phyloP scores from a whole-genome alignment of 2,113 vertebrate genomes.

The Oryzias woworae region DNA sequence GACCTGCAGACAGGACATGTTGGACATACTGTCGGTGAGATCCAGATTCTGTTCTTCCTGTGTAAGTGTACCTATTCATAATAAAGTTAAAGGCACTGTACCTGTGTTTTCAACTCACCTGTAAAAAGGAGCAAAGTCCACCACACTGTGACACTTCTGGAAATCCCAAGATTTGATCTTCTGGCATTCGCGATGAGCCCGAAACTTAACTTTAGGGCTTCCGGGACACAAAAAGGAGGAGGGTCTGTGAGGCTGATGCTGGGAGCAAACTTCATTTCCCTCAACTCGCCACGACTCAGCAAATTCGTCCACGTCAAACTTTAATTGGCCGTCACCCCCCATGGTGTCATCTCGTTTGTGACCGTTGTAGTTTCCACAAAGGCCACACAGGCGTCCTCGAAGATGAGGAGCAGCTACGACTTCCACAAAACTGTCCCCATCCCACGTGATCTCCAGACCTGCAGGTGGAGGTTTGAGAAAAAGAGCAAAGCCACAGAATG shows the following conservation, averaged over 20 bases:
- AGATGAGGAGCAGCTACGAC: slow-evolving; percentile 92
- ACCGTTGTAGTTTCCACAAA: slow-evolving; percentile 98
- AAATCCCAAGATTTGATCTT: slow-evolving; percentile 96
- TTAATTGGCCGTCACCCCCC: slow-evolving; percentile 91
- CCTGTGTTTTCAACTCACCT: slow-evolving; percentile 71
- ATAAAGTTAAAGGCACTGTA: neutral
- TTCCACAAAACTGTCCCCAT: slow-evolving; percentile 98
- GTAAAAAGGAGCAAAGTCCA: slow-evolving; percentile 91
- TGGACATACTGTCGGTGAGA: neutral
- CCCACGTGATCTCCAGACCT: slow-evolving; percentile 98
- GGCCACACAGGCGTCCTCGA: slow-evolving; percentile 90
- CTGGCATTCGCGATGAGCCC: slow-evolving; percentile 94
- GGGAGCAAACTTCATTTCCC: slow-evolving; percentile 89
- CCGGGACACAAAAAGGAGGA: slow-evolving; percentile 87
- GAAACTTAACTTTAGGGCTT: slow-evolving; percentile 89
- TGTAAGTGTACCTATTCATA: no score
- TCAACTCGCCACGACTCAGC: slow-evolving; percentile 95
- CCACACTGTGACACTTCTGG: slow-evolving; percentile 88
- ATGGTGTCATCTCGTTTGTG: slow-evolving; percentile 93
- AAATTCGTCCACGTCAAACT: slow-evolving; percentile 97
- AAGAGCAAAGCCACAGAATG: neutral
- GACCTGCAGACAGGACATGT: slow-evolving; percentile 77
- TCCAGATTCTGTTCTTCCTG: neutral
- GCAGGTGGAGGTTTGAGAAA: neutral
- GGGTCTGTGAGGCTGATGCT: slow-evolving; percentile 75